These are phyloP conservation scores for Perognathus longimembris DNA, from an alignment of 2,113 vertebrate genomes.

Conservation along the genomic window DNA sequence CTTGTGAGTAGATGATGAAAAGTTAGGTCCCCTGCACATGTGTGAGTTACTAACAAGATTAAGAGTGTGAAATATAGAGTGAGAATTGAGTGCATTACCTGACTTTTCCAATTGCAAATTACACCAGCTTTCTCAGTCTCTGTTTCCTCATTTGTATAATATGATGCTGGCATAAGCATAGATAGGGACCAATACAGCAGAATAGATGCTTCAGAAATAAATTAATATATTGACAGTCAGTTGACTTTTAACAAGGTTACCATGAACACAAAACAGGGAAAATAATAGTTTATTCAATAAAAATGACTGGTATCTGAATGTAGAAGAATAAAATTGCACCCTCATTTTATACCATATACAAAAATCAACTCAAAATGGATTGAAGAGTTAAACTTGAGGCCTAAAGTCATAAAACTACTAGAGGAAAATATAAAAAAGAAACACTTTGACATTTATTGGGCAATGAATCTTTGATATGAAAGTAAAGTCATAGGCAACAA, in stretches of 20 bases:
- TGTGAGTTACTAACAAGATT: background rate
- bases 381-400: background rate
- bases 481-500: background rate
- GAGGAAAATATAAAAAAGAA: background rate
- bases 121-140: background rate
- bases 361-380: background rate
- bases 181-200: background rate
- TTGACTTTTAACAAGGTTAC: background rate
- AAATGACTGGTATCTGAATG: background rate
- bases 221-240: background rate
- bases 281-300: background rate
- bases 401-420: background rate
- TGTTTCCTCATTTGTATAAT: background rate
- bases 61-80: background rate
- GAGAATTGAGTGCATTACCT: background rate
- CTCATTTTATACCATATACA: too few species aligned
- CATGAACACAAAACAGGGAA: background rate
- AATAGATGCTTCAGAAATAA: background rate
- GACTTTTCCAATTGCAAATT: background rate
- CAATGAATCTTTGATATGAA: background rate
- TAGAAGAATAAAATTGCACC: background rate
- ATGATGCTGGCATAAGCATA: background rate
- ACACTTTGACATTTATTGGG: background rate
- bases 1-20: background rate
- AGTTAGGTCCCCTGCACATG: background rate